Evolutionary conservation across 2,888 invertebrate species (phyloP).

Genomic region (Tipula lateralis): DNA sequence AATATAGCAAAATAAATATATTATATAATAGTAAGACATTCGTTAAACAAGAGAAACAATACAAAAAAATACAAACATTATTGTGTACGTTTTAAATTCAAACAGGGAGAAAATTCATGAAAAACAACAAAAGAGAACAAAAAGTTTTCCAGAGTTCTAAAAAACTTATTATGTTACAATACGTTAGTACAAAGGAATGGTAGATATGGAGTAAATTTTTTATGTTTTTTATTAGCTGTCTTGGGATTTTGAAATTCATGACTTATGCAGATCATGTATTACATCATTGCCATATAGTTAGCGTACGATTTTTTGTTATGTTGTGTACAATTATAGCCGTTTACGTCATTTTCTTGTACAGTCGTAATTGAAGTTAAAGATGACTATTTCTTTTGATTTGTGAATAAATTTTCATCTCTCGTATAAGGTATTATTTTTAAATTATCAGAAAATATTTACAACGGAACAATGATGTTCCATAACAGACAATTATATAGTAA

Average conservation of each 20-base stretch:
- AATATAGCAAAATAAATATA: not conserved
- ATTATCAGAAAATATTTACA: too few relatives aligned
- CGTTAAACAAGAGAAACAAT: not conserved
- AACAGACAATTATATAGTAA: too few relatives aligned
- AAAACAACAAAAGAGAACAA: not conserved
- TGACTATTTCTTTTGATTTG: not conserved
- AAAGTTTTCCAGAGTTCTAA: not conserved
- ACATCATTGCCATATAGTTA: not conserved
- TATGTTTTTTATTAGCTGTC: not conserved
- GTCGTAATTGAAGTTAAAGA: not conserved
- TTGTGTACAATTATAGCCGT: not conserved
- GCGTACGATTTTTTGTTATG: not conserved
- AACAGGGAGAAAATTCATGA: not conserved
- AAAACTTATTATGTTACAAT: not conserved
- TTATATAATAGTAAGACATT: not conserved
- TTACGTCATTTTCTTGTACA: not conserved
- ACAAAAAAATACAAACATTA: not conserved
- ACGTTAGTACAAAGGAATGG: not conserved
- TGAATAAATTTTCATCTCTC: not conserved
- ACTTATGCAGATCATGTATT: conserved; percentile 28
- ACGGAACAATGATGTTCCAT: too few relatives aligned
- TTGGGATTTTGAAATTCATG: conserved; percentile 29
- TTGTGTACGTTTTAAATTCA: not conserved
- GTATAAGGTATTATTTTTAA: too few relatives aligned
- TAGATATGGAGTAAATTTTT: not conserved